Conservation (phyloP, 2,888 invertebrate species). For the Steromphala cineraria region DNA sequence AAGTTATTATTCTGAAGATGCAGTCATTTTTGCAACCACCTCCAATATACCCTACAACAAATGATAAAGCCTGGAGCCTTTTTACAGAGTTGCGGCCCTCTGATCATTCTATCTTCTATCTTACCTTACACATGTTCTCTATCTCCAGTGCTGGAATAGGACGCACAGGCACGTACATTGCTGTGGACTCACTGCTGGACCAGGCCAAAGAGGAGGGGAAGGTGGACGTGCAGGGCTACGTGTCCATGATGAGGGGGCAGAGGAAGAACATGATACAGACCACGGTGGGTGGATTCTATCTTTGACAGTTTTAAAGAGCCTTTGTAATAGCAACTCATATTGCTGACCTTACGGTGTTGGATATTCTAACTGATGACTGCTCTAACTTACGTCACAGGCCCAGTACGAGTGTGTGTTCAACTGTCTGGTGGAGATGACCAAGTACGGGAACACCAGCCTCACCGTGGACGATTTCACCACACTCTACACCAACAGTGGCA, state of each 20-base stretch:
- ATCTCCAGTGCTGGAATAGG: background rate
- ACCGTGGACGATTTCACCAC: background rate
- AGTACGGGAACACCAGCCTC: background rate
- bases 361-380: background rate
- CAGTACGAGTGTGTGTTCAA: background rate
- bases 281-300: background rate
- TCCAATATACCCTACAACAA: too few relatives aligned
- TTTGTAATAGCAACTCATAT: too few relatives aligned
- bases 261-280: background rate
- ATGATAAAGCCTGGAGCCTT: too few relatives aligned
- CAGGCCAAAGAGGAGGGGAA: background rate
- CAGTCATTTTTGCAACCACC: too few relatives aligned
- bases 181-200: background rate
- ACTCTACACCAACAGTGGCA: background rate
- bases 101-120: too few relatives aligned
- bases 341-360: too few relatives aligned
- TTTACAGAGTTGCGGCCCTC: too few relatives aligned
- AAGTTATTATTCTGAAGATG: too few relatives aligned
- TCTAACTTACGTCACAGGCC: background rate
- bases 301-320: too few relatives aligned
- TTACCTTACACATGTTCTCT: background rate
- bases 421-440: background rate
- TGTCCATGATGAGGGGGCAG: background rate
- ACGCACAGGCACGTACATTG: background rate
- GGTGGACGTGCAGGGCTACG: background rate